Base-by-base conservation (phyloP, 2,888 invertebrate genomes). In the Cosmorhoe ocellata region DNA sequence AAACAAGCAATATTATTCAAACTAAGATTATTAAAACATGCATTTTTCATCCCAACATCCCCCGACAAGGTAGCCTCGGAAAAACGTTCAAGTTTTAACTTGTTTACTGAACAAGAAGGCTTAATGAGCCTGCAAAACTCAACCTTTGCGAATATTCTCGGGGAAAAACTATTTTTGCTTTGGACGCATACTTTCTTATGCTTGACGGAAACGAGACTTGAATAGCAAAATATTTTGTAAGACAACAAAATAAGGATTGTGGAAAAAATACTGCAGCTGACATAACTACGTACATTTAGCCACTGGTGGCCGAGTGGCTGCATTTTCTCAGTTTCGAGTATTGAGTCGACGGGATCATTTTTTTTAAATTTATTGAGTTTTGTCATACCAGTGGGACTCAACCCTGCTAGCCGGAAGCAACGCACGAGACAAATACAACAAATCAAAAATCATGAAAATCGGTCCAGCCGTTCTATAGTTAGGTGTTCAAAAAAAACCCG, bases 41-140 rank as follows among this genome's bases (percentile, higher is more conserved):
- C 13, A 36, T 36, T 22, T 40, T 18, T 22, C 10, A 28, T 12
- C 22, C 22, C 14, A 34, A 12, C 18, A 24, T 28, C 33, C 36
- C 14, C 5, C 2, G 24, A 31, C 34, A 30, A 40, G 22, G 18
- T 12, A 37, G 9, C 18, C 28, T 40, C 11, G 40, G 44, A 44
- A 48, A 51, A 53, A 53, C 31, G 10, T 24, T 39, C 34, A 47
- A 44, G 38, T 51, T 51, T 49, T 32, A 50, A 53, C 56, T 51
- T 58, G 52, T 53, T 58, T 58, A 56, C 51, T 40, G 46, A 49
- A 60, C 59, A 58, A 56, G 55, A 56, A 53, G 38, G 44, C 53
- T 33, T 57, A 58, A 60, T 58, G 60, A 58, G 56, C 50, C 50
- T 18, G 51, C 45, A 37, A 41, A 41, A 50, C 50, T 51, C 44